Percentiles rank a stretch among this genome's conserved stretches.
Evolutionary conservation across 2,797 vertebrate genomes (phyloP).

Genomic region (Serranus cabrilla): DNA sequence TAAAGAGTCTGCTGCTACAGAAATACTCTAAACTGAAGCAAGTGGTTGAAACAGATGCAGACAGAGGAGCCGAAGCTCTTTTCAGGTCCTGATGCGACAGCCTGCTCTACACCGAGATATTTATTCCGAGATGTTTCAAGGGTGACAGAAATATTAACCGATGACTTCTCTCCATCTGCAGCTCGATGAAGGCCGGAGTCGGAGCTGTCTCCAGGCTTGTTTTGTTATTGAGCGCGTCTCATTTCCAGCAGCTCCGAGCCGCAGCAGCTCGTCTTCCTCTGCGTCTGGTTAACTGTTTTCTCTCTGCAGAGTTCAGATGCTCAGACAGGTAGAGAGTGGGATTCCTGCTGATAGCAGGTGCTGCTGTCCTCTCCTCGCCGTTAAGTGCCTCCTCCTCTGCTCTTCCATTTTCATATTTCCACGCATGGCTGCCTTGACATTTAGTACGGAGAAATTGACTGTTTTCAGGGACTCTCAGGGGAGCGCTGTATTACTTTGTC

Average conservation of each 20-base stretch:
- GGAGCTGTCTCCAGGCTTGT: neutral
- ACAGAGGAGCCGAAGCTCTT: neutral
- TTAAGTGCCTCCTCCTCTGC: slow-evolving; percentile 64
- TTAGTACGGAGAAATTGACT: slow-evolving; percentile 74
- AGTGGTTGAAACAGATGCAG: neutral
- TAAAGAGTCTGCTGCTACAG: neutral
- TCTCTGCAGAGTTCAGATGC: slow-evolving; percentile 47
- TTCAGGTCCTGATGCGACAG: no score
- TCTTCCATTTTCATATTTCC: slow-evolving; percentile 75
- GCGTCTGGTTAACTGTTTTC: slow-evolving; percentile 21
- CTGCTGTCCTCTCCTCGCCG: slow-evolving; percentile 60
- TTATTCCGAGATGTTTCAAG: slow-evolving; percentile 4
- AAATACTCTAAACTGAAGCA: neutral
- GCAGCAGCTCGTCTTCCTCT: slow-evolving; percentile 4
- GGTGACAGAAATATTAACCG: slow-evolving; percentile 11
- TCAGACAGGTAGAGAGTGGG: slow-evolving; percentile 43
- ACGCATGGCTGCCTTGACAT: slow-evolving; percentile 83
- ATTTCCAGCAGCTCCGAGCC: neutral
- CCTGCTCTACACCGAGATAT: neutral
- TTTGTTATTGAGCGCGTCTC: neutral
- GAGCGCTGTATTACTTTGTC: slow-evolving; percentile 79
- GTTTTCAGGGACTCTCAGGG: slow-evolving; percentile 80
- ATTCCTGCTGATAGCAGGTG: slow-evolving; percentile 61
- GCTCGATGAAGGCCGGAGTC: neutral
- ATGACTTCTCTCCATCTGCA: slow-evolving; percentile 2